phyloP scores from a whole-genome alignment of 2,797 vertebrate genomes.

The Huso huso region DNA sequence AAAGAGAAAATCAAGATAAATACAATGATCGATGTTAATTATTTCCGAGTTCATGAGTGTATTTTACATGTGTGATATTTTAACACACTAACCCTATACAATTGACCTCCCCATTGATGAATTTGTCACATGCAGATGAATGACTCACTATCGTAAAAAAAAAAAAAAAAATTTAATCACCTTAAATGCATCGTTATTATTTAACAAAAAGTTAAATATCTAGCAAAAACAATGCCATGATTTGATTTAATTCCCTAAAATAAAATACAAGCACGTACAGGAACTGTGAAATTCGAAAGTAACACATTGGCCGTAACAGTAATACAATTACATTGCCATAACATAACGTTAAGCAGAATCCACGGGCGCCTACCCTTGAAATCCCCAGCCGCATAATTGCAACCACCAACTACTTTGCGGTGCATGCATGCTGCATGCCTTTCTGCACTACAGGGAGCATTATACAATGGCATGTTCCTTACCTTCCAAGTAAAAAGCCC shows the following conservation, averaged over 20 bases:
- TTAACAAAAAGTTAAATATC: too few relatives aligned
- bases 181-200: too few relatives aligned
- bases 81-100: slow-evolving; percentile 12
- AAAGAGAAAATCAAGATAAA: slow-evolving; percentile 15
- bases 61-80: too few relatives aligned
- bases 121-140: slow-evolving; percentile 28
- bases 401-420: slow-evolving; percentile 1
- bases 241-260: too few relatives aligned
- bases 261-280: too few relatives aligned
- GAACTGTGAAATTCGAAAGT: too few relatives aligned
- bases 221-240: too few relatives aligned
- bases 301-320: too few relatives aligned
- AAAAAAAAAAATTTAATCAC: background rate
- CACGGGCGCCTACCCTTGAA: too few relatives aligned
- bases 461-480: slow-evolving; percentile 12
- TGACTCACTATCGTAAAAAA: background rate
- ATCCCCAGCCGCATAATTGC: background rate
- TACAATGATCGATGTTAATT: background rate
- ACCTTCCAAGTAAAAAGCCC: slow-evolving; percentile 90
- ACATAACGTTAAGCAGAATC: too few relatives aligned
- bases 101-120: slow-evolving; percentile 50
- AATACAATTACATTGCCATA: too few relatives aligned
- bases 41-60: background rate
- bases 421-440: background rate
- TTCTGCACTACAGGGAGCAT: too few relatives aligned